phyloP scores from a whole-genome alignment of 2,113 vertebrate species.

The Tragelaphus buxtoni region DNA sequence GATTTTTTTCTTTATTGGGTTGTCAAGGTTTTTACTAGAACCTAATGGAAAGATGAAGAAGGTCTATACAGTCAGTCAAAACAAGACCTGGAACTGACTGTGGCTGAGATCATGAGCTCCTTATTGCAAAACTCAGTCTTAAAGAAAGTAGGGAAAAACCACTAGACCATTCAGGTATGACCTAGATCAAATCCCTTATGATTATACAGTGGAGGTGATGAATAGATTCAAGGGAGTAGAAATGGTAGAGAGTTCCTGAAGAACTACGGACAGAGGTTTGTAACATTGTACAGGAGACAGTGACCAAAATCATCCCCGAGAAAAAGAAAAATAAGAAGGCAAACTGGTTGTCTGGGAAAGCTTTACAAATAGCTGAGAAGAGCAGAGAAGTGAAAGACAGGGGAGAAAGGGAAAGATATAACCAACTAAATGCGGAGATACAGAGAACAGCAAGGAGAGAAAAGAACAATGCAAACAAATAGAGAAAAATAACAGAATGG shows the following conservation, averaged over 20 bases:
- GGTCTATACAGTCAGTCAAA: neutral
- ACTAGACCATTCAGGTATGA: neutral
- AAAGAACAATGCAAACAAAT: neutral
- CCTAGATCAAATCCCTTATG: neutral
- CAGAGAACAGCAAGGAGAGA: neutral
- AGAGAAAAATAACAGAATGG: neutral
- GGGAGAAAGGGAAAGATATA: neutral
- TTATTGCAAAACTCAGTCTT: neutral
- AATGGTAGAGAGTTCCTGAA: neutral
- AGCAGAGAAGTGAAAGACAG: neutral
- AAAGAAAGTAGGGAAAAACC: neutral
- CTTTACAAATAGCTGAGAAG: neutral
- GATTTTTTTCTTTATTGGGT: neutral
- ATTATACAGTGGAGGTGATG: neutral
- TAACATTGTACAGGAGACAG: neutral
- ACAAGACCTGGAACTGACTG: neutral
- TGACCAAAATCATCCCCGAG: neutral
- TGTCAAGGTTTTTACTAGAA: neutral
- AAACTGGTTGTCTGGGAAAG: neutral
- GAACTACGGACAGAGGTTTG: neutral
- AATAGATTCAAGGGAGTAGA: neutral
- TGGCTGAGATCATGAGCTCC: neutral
- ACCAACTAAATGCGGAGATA: neutral
- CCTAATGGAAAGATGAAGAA: neutral
- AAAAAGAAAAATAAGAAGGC: neutral